A percentile compares a stretch with the other conserved stretches of the same genome.
Conservation (phyloP, 2,113 vertebrate genomes). For the Xenotilapia leptura region DNA sequence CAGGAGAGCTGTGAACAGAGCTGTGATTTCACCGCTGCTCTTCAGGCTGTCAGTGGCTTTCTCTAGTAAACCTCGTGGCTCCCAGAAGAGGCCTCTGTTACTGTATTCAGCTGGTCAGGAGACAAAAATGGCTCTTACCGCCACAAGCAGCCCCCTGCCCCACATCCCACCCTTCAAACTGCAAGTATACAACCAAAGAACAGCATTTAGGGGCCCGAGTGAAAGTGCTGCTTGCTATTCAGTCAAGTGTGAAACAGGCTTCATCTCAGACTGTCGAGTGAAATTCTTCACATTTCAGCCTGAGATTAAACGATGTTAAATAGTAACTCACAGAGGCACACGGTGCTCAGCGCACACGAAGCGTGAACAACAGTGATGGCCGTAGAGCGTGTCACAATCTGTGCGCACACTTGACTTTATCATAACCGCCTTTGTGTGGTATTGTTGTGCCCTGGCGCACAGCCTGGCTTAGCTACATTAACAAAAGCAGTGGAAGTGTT, state of each 20-base stretch:
- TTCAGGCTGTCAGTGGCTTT: slow-evolving; percentile 20
- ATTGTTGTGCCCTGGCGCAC: background rate
- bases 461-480: background rate
- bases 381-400: background rate
- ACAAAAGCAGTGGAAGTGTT: slow-evolving; percentile 40
- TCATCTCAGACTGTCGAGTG: slow-evolving; percentile 24
- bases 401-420: background rate
- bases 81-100: background rate
- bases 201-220: background rate
- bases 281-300: slow-evolving; percentile 43
- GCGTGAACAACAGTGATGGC: background rate
- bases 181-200: background rate
- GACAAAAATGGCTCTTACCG: background rate
- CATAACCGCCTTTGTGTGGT: background rate
- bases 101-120: slow-evolving; percentile 13
- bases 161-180: background rate
- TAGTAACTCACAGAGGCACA: slow-evolving; percentile 2
- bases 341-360: background rate
- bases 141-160: background rate
- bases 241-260: slow-evolving; percentile 32
- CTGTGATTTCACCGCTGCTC: slow-evolving; percentile 29
- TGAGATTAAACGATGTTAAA: slow-evolving; percentile 17
- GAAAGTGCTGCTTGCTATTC: background rate
- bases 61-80: slow-evolving; percentile 34
- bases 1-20: slow-evolving; percentile 22